Conservation (phyloP, 2,797 vertebrate species). For the Lepus townsendii region DNA sequence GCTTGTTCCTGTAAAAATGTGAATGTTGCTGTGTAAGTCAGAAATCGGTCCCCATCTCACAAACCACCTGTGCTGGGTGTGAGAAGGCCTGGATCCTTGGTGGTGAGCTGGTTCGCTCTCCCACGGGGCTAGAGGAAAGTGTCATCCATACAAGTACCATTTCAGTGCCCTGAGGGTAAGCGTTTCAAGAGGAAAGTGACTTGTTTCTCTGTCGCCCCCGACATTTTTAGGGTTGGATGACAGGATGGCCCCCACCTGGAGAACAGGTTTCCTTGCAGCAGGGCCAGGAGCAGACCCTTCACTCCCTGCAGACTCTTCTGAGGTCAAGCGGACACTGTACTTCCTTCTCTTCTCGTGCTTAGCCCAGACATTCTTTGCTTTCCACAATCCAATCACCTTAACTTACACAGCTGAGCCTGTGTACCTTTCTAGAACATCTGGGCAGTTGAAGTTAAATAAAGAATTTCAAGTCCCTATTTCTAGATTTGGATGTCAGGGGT, state of each 20-base stretch:
- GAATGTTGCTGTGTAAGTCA: neutral
- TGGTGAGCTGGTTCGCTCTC: neutral
- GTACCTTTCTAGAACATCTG: neutral
- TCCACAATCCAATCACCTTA: neutral
- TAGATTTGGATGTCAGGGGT: neutral
- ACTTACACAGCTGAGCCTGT: neutral
- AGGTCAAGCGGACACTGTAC: neutral
- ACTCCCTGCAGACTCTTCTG: neutral
- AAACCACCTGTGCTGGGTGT: neutral
- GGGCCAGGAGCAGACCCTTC: neutral
- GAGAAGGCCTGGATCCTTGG: neutral
- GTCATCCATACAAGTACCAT: neutral
- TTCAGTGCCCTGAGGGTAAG: neutral
- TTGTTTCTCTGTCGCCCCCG: neutral
- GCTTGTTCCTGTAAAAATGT: conserved; percentile 14
- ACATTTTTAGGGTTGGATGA: neutral
- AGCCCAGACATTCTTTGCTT: neutral
- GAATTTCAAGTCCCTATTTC: neutral
- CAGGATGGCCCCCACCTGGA: neutral
- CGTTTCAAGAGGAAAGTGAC: neutral
- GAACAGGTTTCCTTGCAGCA: neutral
- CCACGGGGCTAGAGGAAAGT: neutral
- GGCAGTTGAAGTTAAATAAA: conserved; percentile 48
- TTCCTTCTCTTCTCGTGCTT: neutral
- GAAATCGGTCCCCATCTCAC: conserved; percentile 4